Conservation (phyloP, 2,113 vertebrate genomes). For the Saguinus midas region DNA sequence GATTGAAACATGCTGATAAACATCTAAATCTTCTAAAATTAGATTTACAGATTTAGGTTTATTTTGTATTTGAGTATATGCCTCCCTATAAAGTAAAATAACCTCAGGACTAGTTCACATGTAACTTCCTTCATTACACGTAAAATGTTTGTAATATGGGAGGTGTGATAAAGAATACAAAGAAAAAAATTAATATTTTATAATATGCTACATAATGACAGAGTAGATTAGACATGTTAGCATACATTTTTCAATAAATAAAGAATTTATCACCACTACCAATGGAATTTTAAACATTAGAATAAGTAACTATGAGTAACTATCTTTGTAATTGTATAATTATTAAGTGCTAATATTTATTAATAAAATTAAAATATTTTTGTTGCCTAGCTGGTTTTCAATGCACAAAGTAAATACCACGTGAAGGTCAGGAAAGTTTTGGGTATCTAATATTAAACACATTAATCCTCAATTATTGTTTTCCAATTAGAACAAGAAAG, state of each 20-base stretch:
- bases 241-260: not conserved
- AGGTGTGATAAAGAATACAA: not conserved
- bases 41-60: not conserved
- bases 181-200: not conserved
- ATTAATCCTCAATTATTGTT: slow-evolving; percentile 70
- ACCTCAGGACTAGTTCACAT: not conserved
- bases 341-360: not conserved
- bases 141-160: not conserved
- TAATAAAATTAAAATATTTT: slow-evolving; percentile 32
- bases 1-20: not conserved
- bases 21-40: slow-evolving; percentile 13
- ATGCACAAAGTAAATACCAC: not conserved
- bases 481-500: slow-evolving; percentile 62
- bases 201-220: not conserved
- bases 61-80: slow-evolving; percentile 2
- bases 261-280: not conserved
- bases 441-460: slow-evolving; percentile 39
- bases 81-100: slow-evolving; percentile 10
- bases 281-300: not conserved
- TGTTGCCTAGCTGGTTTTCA: not conserved
- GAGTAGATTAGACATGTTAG: not conserved
- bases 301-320: not conserved
- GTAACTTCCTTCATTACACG: not conserved
- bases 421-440: not conserved
- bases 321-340: not conserved